Percentiles rank a stretch among this genome's conserved stretches.
phyloP scores from a whole-genome alignment of 2,888 invertebrate genomes.

The Scaptomyza polygonia region DNA sequence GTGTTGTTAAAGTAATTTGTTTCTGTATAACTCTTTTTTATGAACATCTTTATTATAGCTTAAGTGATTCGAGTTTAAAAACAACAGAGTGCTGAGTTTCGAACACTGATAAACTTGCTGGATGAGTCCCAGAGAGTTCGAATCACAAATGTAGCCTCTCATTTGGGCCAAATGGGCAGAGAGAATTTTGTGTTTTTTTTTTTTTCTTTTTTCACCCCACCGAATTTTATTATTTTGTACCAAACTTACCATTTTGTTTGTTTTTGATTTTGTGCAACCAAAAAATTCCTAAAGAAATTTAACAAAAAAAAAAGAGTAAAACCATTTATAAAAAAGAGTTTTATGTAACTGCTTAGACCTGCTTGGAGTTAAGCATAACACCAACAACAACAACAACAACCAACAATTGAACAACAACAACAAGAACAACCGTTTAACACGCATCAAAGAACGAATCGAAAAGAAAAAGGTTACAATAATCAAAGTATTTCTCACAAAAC shows the following conservation, averaged over 20 bases:
- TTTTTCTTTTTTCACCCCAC: no score
- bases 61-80: constrained; percentile 79
- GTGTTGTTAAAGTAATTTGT: constrained; percentile 69
- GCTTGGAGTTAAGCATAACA: constrained; percentile 70
- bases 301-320: constrained; percentile 4
- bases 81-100: constrained; percentile 76
- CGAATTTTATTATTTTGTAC: constrained; percentile 30
- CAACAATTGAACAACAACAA: constrained; percentile 66
- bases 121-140: constrained; percentile 67
- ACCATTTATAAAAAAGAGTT: constrained; percentile 18
- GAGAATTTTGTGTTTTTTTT: constrained; percentile 7
- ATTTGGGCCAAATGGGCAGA: constrained; percentile 25
- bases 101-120: constrained; percentile 56
- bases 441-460: constrained; percentile 64
- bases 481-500: constrained; percentile 53
- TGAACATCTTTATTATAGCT: constrained; percentile 73
- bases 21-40: constrained; percentile 72
- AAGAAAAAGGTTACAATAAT: constrained; percentile 60
- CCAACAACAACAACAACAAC: constrained; percentile 57
- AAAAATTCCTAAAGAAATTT: constrained; percentile 35
- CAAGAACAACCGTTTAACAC: constrained; percentile 73
- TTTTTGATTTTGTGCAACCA: constrained; percentile 26
- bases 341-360: constrained; percentile 43
- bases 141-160: constrained; percentile 35
- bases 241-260: constrained; percentile 8